A percentile compares a stretch with the other conserved stretches of the same genome.
Evolutionary conservation across 64 coral and sea anemone genomes (phyloP).

Genomic region (Trachythela sp.): DNA sequence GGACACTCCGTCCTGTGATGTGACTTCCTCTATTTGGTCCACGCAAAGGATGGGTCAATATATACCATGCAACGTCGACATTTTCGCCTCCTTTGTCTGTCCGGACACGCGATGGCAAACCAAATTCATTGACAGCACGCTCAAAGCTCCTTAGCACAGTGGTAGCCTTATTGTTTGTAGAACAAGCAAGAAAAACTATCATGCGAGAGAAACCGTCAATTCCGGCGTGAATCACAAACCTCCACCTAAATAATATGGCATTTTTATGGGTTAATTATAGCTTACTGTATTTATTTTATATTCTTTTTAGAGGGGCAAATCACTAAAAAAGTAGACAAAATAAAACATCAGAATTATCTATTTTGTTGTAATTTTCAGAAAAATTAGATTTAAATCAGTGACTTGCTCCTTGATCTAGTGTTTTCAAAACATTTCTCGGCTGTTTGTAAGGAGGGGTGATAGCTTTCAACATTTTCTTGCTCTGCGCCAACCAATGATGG

Average conservation of each 20-base stretch:
- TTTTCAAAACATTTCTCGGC: too few relatives aligned
- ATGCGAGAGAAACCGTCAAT: not conserved
- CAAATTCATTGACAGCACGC: not conserved
- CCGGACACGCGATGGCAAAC: not conserved
- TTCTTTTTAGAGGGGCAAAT: not conserved
- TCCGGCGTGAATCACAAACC: not conserved
- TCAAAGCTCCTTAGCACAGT: not conserved
- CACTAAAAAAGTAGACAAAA: not conserved
- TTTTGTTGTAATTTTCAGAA: too few relatives aligned
- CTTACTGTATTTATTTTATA: not conserved
- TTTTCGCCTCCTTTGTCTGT: constrained; percentile 18
- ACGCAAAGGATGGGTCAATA: not conserved
- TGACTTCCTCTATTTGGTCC: not conserved
- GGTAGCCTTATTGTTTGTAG: constrained; percentile 10
- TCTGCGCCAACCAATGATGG: too few relatives aligned
- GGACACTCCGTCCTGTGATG: not conserved
- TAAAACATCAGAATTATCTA: too few relatives aligned
- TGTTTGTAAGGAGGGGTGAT: too few relatives aligned
- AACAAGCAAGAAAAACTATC: not conserved
- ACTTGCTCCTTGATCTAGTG: too few relatives aligned
- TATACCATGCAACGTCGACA: constrained; percentile 35
- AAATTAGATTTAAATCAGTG: too few relatives aligned
- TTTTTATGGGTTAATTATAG: not conserved
- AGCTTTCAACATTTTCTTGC: too few relatives aligned
- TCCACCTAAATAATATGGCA: not conserved